Evolutionary conservation across 2,888 invertebrate species (phyloP).

Genomic region (Agrotis puta): DNA sequence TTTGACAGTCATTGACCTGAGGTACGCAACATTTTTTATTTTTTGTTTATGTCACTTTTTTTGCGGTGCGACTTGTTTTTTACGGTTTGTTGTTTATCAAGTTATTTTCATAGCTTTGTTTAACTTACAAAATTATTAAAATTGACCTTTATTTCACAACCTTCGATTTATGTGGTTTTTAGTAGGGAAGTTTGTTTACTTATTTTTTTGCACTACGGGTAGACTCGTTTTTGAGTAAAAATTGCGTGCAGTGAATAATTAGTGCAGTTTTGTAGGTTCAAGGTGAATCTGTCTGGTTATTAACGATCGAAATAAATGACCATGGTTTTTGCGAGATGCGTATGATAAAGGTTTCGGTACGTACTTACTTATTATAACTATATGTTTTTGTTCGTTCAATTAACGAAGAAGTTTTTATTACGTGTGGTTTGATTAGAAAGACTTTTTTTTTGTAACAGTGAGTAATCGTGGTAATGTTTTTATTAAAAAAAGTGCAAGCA

Average conservation of each 20-base stretch:
- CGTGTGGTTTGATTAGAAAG: not conserved
- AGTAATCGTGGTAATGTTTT: not conserved
- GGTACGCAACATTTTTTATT: conserved; percentile 47
- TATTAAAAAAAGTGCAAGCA: not conserved
- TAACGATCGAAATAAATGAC: conserved; percentile 5
- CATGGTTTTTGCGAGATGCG: conserved; percentile 12
- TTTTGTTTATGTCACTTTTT: not conserved
- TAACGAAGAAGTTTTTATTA: not conserved
- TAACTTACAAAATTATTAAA: not conserved
- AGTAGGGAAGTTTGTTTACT: conserved; percentile 31
- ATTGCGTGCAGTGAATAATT: conserved; percentile 37
- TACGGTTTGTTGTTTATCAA: not conserved
- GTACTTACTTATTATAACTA: not conserved
- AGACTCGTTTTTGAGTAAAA: conserved; percentile 18
- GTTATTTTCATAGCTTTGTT: conserved; percentile 5
- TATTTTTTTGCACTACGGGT: conserved; percentile 10
- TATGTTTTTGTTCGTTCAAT: not conserved
- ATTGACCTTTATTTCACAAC: too few species aligned
- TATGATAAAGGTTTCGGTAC: not conserved
- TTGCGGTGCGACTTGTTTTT: not conserved
- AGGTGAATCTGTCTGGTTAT: conserved; percentile 8
- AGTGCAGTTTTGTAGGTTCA: conserved; percentile 20
- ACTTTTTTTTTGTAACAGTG: not conserved
- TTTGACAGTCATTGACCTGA: conserved; percentile 42
- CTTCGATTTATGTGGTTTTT: too few species aligned